phyloP scores from a whole-genome alignment of 2,888 invertebrate genomes.

The Deroplatys truncata region DNA sequence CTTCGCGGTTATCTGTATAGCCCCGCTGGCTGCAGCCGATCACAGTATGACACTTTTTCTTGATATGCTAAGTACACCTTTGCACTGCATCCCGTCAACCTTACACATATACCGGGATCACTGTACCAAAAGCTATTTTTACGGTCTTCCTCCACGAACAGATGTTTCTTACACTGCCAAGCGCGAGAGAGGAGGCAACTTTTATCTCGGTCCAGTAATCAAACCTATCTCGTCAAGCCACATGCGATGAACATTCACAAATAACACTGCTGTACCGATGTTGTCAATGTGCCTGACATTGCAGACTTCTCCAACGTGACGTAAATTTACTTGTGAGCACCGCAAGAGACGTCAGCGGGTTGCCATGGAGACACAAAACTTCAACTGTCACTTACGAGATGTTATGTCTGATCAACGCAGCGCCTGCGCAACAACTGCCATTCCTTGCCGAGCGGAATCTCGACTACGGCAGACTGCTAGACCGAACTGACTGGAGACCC shows the following conservation, averaged over 20 bases:
- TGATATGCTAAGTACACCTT: not conserved
- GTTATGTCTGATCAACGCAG: not conserved
- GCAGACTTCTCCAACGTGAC: not conserved
- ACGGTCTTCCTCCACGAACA: not conserved
- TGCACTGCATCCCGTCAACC: not conserved
- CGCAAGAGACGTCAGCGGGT: not conserved
- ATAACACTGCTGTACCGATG: not conserved
- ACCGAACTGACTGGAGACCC: not conserved
- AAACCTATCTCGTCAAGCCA: not conserved
- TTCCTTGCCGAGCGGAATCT: not conserved
- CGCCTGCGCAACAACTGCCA: not conserved
- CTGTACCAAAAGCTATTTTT: not conserved
- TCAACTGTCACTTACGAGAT: not conserved
- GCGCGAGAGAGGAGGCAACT: not conserved
- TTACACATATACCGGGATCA: not conserved
- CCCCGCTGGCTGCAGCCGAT: not conserved
- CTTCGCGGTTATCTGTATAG: not conserved
- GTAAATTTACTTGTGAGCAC: not conserved
- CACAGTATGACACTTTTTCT: not conserved
- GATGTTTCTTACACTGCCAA: not conserved
- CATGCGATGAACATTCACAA: not conserved
- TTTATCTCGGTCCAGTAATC: not conserved
- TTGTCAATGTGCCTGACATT: not conserved
- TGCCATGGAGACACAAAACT: not conserved
- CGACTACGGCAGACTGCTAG: not conserved